phyloP scores from a whole-genome alignment of 2,113 vertebrate species.

The Lepidothrix coronata region DNA sequence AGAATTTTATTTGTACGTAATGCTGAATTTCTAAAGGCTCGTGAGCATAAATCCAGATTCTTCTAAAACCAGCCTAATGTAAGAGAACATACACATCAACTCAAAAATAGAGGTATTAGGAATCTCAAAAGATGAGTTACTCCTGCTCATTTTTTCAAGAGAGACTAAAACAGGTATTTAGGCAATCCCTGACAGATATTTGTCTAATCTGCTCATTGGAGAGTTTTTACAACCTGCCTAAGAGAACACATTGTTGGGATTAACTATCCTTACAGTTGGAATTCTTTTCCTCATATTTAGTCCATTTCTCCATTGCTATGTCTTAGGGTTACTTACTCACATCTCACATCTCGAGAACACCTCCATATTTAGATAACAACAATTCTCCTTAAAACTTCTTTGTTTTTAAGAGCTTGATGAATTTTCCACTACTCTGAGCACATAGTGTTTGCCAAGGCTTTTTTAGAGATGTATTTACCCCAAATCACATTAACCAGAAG shows the following conservation, averaged over 20 bases:
- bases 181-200: background rate
- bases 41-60: background rate
- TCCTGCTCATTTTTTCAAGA: background rate
- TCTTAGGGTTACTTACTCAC: background rate
- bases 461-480: background rate
- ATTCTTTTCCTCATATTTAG: background rate
- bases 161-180: background rate
- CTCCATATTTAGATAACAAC: background rate
- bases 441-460: background rate
- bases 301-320: background rate
- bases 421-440: background rate
- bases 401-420: background rate
- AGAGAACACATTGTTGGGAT: background rate
- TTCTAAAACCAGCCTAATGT: background rate
- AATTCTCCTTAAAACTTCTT: background rate
- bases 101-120: background rate
- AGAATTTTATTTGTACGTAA: background rate
- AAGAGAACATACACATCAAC: background rate
- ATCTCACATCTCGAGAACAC: fast-evolving
- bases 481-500: background rate
- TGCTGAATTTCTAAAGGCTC: background rate
- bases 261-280: background rate
- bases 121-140: background rate
- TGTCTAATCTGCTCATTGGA: background rate
- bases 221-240: background rate